These are phyloP conservation scores for Novumbra hubbsi DNA, from an alignment of 2,797 vertebrate genomes.

Conservation along the genomic window DNA sequence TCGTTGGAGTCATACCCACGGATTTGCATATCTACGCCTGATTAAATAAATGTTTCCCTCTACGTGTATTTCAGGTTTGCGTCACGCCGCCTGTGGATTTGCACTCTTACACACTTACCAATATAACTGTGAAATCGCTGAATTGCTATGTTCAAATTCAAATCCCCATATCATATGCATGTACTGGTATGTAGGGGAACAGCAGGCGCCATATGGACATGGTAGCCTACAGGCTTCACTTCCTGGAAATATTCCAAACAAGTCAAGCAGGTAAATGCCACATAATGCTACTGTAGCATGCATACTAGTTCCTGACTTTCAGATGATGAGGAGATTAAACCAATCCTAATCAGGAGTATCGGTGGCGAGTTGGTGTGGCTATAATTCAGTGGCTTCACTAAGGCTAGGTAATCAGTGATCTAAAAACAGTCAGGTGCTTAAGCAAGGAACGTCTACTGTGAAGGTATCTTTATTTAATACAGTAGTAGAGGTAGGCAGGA, in stretches of 20 bases:
- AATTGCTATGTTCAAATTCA: constrained; percentile 60
- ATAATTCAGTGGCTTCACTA: not conserved
- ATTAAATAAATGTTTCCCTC: not conserved
- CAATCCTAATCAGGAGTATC: too few relatives aligned
- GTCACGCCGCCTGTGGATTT: not conserved
- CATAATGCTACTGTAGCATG: not conserved
- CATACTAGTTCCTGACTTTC: not conserved
- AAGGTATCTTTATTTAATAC: too few relatives aligned
- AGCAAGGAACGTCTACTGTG: not conserved
- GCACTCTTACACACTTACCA: constrained; percentile 41
- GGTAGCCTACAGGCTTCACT: constrained; percentile 59
- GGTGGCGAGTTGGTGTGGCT: too few relatives aligned
- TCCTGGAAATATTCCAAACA: constrained; percentile 1
- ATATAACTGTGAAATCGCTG: constrained; percentile 52
- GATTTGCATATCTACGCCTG: not conserved
- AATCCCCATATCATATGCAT: constrained; percentile 51
- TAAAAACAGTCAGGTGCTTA: not conserved
- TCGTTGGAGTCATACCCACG: not conserved
- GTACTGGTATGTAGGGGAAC: constrained; percentile 38
- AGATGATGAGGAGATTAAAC: too few relatives aligned
- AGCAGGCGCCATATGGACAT: constrained; percentile 49
- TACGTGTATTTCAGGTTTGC: not conserved
- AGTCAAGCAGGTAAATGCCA: not conserved
- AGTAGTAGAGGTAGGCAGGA: not conserved
- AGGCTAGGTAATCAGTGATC: constrained; percentile 1